These are phyloP conservation scores for Himalopsyche kuldschensis DNA, from an alignment of 2,888 invertebrate species.

Conservation along the genomic window DNA sequence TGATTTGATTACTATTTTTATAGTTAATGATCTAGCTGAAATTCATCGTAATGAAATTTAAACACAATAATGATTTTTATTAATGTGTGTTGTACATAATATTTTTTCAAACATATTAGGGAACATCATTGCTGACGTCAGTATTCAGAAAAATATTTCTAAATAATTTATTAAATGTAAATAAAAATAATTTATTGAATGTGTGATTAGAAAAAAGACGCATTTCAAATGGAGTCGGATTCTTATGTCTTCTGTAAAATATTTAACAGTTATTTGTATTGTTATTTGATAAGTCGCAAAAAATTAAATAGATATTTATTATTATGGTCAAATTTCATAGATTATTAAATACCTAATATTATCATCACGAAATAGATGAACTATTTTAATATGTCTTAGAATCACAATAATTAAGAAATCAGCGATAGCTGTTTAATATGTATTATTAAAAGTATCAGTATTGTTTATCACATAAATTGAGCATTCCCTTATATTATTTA, in stretches of 20 bases:
- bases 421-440: background rate
- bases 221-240: constrained; percentile 38
- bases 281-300: background rate
- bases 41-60: too few species aligned
- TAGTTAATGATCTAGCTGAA: too few species aligned
- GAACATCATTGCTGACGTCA: background rate
- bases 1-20: too few species aligned
- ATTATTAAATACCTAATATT: background rate
- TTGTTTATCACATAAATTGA: constrained; percentile 6
- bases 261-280: background rate
- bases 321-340: background rate
- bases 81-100: too few species aligned
- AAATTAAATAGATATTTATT: background rate
- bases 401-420: background rate
- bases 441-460: background rate
- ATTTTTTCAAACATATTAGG: too few species aligned
- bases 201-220: constrained; percentile 7
- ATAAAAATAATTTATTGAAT: constrained; percentile 6
- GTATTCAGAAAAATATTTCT: background rate
- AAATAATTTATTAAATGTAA: background rate
- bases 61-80: too few species aligned
- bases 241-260: constrained; percentile 38
- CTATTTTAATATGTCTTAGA: background rate
- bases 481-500: background rate
- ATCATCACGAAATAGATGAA: background rate